These are phyloP conservation scores for Apus apus DNA, from an alignment of 2,113 vertebrate genomes.

Conservation along the genomic window DNA sequence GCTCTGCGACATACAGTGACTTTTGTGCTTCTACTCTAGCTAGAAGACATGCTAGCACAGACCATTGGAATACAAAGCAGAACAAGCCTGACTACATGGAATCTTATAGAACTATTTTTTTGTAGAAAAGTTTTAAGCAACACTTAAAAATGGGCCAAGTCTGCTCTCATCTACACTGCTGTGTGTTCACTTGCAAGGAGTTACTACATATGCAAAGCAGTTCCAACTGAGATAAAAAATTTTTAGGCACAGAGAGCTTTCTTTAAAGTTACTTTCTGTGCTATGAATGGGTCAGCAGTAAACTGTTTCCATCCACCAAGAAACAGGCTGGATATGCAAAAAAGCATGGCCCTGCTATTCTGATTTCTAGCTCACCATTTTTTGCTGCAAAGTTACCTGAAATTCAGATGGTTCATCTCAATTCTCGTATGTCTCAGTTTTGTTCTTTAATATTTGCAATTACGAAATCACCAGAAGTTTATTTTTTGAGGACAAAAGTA, in stretches of 20 bases:
- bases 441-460: neutral
- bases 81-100: neutral
- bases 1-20: neutral
- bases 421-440: neutral
- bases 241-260: neutral
- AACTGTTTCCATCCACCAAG: neutral
- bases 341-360: neutral
- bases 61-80: neutral
- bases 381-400: neutral
- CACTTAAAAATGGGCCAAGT: neutral
- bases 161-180: neutral
- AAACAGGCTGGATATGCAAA: neutral
- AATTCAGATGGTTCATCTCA: neutral
- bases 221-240: neutral
- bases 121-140: neutral
- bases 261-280: neutral
- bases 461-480: neutral
- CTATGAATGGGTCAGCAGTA: neutral
- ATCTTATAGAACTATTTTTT: neutral
- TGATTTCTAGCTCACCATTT: neutral
- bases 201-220: neutral
- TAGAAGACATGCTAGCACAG: neutral
- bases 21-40: neutral
- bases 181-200: neutral
- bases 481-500: neutral